phyloP scores from a whole-genome alignment of 2,888 invertebrate species.

The Tipula unca region DNA sequence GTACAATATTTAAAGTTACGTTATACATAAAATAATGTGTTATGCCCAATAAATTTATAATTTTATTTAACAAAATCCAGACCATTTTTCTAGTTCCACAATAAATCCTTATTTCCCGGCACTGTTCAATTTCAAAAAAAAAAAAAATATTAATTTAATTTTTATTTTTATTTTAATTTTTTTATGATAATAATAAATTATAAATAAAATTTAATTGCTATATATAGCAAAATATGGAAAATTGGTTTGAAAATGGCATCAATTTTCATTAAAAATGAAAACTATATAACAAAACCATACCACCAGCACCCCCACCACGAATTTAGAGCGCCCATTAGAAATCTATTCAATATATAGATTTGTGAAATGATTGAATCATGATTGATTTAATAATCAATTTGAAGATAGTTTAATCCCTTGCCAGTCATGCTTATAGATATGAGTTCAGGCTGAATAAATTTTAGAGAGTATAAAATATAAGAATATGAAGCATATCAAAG shows the following conservation, averaged over 20 bases:
- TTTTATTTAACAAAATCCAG: not conserved
- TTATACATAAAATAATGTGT: not conserved
- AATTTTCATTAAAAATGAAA: not conserved
- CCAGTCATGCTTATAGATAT: no score
- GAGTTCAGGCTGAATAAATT: no score
- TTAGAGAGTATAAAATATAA: no score
- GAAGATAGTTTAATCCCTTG: no score
- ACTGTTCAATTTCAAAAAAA: not conserved
- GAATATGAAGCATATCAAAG: no score
- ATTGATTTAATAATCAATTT: no score
- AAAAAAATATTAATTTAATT: no score
- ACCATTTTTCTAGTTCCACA: not conserved
- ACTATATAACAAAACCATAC: not conserved
- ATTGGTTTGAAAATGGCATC: not conserved
- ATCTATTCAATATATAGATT: no score
- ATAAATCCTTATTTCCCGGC: not conserved
- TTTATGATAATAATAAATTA: not conserved
- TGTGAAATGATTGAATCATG: no score
- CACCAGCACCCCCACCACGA: no score
- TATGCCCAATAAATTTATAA: not conserved
- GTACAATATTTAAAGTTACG: not conserved
- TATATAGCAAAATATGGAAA: not conserved
- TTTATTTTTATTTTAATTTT: not conserved
- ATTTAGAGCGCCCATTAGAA: no score
- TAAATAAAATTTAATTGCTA: not conserved